Base-by-base conservation (phyloP, 2,888 invertebrate species). In the Stomorhina lunata region DNA sequence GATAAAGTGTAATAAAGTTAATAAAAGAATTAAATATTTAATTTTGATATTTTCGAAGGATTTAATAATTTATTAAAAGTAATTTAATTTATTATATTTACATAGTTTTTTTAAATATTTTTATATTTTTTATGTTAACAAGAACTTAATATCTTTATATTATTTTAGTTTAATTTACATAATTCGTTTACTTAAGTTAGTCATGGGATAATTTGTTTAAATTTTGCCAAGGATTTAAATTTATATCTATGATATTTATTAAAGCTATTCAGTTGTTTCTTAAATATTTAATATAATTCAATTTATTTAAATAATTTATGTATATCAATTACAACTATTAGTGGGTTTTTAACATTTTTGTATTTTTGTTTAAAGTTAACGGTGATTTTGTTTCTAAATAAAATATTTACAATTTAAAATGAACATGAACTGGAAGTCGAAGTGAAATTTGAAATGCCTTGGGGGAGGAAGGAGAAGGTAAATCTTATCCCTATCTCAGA, bases 401-500 rank as follows among this genome's bases (percentile, higher is more conserved):
- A 17, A 80, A 53, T 68, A 6, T 40, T 7, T 65, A 34, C 48
- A 65, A 12, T 65, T 68, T 22, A 59, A 37, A 12, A 15, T 20
- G 22, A 50, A 40, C 63, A n/a, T n/a, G 27, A 53, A 6, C 20
- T 71, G 57, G 22, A 50, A 40, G 63, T 20, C 10, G 27, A 53
- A 6, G 20, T 71, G 57, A 48, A 29, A 53, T 57, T 53, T 37
- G 25, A 66, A 71, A 29, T 66, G 25, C 37, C 59, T 37, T 40
- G 25, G 9, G 3, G n/a, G 12, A 45, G 59, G 45, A 27, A 32
- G 25, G 15, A 65, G n/a, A 65, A 20, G 3, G 22, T n/a, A n/a
- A n/a, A n/a, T 1, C 20, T 63, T 45, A 34, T 40, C 5, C 22
- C 37, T 34, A 20, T 53, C 85, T 90, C 86, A 91, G 79, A 91